Percentiles rank a stretch among this genome's conserved stretches.
Evolutionary conservation across 2,797 vertebrate species (phyloP).

Genomic region (Enoplosus armatus): DNA sequence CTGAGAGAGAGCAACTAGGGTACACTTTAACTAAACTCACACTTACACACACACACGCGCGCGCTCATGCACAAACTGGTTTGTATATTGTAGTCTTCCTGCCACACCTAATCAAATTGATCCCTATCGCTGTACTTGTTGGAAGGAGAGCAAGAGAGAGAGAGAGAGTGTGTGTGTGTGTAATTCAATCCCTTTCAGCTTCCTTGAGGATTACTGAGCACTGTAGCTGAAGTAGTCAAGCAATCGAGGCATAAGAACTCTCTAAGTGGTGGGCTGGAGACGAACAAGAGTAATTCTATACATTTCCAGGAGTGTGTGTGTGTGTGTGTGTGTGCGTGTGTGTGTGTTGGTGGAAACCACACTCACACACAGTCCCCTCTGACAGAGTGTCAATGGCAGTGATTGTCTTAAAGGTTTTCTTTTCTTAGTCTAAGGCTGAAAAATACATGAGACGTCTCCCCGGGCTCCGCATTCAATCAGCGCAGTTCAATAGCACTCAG

Average conservation of each 20-base stretch:
- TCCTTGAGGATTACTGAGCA: constrained; percentile 37
- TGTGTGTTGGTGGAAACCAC: constrained; percentile 2
- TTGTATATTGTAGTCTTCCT: constrained; percentile 17
- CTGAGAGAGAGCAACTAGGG: constrained; percentile 44
- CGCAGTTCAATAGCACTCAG: constrained; percentile 73
- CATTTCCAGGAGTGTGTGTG: constrained; percentile 2
- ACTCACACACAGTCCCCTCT: neutral
- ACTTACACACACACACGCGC: constrained; percentile 10
- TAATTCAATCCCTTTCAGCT: constrained; percentile 57
- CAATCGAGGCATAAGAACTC: constrained; percentile 34
- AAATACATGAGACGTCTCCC: constrained; percentile 68
- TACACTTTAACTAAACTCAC: constrained; percentile 55
- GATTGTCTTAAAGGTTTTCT: constrained; percentile 49
- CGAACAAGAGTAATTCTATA: constrained; percentile 41
- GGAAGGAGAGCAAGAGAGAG: neutral
- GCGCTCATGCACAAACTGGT: constrained; percentile 27
- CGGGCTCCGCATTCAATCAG: constrained; percentile 60
- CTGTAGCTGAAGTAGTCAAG: constrained; percentile 32
- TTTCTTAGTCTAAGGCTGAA: constrained; percentile 43
- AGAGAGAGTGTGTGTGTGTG: constrained; percentile 2
- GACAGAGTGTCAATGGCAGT: constrained; percentile 50
- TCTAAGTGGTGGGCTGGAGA: constrained; percentile 43
- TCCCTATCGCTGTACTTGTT: constrained; percentile 14
- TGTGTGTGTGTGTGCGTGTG: constrained; percentile 10
- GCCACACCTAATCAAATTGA: constrained; percentile 52